These are phyloP conservation scores for Eristalinus aeneus DNA, from an alignment of 2,888 invertebrate genomes.

Conservation along the genomic window DNA sequence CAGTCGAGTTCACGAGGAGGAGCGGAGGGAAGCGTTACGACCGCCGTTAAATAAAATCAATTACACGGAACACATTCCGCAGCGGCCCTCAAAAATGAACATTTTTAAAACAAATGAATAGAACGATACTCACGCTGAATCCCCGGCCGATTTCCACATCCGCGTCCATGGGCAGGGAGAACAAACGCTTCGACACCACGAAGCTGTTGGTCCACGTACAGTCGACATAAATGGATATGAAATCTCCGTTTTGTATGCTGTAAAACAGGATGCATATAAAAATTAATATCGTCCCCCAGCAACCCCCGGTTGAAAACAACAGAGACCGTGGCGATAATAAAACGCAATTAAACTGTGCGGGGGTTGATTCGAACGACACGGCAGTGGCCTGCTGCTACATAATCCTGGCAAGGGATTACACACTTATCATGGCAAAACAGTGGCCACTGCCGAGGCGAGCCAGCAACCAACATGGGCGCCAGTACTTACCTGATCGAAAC, in stretches of 20 bases:
- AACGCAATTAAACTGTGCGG: constrained; percentile 55
- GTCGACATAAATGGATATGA: constrained; percentile 80
- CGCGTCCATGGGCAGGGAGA: constrained; percentile 78
- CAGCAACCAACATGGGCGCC: constrained; percentile 10
- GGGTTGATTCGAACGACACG: neutral
- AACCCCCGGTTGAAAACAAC: constrained; percentile 41
- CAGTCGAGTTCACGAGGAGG: too few species aligned
- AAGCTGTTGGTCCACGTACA: constrained; percentile 80
- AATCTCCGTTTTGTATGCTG: constrained; percentile 80
- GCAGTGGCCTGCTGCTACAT: constrained; percentile 14
- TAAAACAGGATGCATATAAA: constrained; percentile 56
- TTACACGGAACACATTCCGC: neutral
- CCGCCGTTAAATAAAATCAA: neutral
- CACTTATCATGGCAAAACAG: constrained; percentile 17
- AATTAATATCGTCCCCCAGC: constrained; percentile 38
- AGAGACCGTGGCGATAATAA: constrained; percentile 42
- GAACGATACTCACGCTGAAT: constrained; percentile 78
- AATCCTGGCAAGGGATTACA: constrained; percentile 37
- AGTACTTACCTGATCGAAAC: constrained; percentile 80
- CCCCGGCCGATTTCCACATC: constrained; percentile 80
- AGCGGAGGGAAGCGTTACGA: neutral
- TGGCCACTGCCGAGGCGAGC: neutral
- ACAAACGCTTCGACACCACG: constrained; percentile 80
- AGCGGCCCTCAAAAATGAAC: neutral
- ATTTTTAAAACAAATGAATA: neutral